A percentile compares a stretch with the other conserved stretches of the same genome.
Conservation (phyloP, 2,888 invertebrate species). For the Idaea dimidiata region DNA sequence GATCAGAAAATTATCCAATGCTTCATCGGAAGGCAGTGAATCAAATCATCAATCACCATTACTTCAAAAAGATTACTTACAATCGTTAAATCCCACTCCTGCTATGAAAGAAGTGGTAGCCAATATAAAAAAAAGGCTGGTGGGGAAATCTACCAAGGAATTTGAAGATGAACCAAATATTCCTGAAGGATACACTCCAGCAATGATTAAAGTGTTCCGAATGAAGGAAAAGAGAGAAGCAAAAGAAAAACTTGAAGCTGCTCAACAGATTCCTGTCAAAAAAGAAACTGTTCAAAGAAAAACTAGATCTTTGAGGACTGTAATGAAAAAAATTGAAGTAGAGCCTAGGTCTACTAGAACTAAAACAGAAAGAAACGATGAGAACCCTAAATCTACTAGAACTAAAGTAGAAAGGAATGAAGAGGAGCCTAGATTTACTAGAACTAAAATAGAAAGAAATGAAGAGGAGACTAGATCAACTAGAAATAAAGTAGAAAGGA, state of each 20-base stretch:
- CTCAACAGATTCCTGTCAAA: conserved; percentile 41
- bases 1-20: conserved; percentile 67
- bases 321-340: conserved; percentile 14
- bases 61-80: conserved; percentile 70
- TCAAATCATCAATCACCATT: conserved; percentile 57
- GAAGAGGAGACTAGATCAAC: conserved; percentile 8
- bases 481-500: conserved; percentile 2
- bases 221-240: conserved; percentile 71
- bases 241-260: conserved; percentile 55
- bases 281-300: conserved; percentile 41
- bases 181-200: conserved; percentile 76
- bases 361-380: not conserved
- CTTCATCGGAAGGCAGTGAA: conserved; percentile 61
- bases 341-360: conserved; percentile 15
- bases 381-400: conserved; percentile 8
- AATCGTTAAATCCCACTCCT: conserved; percentile 83
- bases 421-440: conserved; percentile 15
- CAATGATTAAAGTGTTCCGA: conserved; percentile 77
- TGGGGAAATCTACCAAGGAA: conserved; percentile 54
- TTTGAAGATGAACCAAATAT: conserved; percentile 41
- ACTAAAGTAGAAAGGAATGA: conserved; percentile 13
- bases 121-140: conserved; percentile 79
- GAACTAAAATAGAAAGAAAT: conserved; percentile 6
- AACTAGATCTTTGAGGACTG: conserved; percentile 43
- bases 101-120: conserved; percentile 86